Conservation (phyloP, 2,113 vertebrate species). For the Tringa solitaria region DNA sequence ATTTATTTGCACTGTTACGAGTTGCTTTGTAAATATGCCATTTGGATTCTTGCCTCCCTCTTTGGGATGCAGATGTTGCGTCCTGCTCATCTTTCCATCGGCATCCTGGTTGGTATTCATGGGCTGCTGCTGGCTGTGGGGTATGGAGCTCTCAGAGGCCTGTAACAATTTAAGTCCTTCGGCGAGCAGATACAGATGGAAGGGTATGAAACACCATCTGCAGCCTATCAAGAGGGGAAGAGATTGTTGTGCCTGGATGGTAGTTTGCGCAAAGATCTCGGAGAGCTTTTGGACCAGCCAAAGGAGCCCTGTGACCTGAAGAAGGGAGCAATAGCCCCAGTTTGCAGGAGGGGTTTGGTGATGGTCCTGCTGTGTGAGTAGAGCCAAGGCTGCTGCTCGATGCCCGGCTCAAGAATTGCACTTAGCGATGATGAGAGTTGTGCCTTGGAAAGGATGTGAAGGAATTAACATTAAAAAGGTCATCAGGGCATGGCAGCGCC, state of each 20-base stretch:
- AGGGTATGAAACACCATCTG: neutral
- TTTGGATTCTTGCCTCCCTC: constrained; percentile 1
- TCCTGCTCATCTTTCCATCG: neutral
- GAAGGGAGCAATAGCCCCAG: fast-evolving
- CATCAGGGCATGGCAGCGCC: neutral
- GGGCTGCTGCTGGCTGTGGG: neutral
- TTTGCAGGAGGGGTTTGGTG: neutral
- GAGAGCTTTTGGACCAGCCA: neutral
- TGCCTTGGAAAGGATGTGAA: neutral
- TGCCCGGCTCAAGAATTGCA: neutral
- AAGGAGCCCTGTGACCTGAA: neutral
- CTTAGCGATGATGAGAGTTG: neutral
- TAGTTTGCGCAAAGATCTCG: neutral
- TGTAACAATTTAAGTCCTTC: neutral
- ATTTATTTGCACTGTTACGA: neutral
- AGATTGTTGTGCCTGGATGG: neutral
- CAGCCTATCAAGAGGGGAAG: neutral
- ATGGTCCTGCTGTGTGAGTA: neutral
- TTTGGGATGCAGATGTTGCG: neutral
- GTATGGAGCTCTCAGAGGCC: neutral
- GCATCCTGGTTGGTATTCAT: neutral
- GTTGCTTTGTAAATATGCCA: neutral
- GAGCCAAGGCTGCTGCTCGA: neutral
- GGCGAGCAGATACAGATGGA: neutral
- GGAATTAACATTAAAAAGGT: fast-evolving